Evolutionary conservation across 2,888 invertebrate species (phyloP), one percentile per base, ranked within the genome.

Genomic region (Fragum whitleyi): DNA sequence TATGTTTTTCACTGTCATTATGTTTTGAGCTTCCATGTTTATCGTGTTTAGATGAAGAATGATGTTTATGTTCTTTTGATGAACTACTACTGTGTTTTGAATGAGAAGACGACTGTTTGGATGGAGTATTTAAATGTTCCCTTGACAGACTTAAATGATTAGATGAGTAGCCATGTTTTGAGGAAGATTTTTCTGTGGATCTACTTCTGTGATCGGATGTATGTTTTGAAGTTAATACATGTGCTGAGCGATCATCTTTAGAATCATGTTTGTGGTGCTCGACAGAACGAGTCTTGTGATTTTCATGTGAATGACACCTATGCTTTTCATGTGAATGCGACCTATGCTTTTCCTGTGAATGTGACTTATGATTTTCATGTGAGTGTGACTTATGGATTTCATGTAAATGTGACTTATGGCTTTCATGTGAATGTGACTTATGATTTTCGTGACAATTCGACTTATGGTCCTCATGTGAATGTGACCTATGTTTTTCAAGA

Each of bases 121-220:
- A 57, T 53, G 71, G 61, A 21, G 65, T 19, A 36, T 21, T 57
- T 51, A 19, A 39, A 39, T 23, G n/a, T 65, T 71, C 74, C 3
- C 57, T 28, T 70, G 77, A 71, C 29, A 75, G 68, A 28, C 53
- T 68, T 42, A 57, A 42, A 55, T 71, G 42, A 23, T 28, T 69
- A 14, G 53, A 65, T 67, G 75, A 32, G 19, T 32, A 62, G 26
- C 65, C 42, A 65, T 39, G 23, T 42, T 65, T 68, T 0, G 39
- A 55, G 28, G 68, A 74, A 42, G 1, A 5, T 62, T 61, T 65
- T 55, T 55, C 23, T 19, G 21, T 36, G 2, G 74, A 74, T 57
- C 77, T 77, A 62, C 57, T 53, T 78, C 67, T 78, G 68, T 67
- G 53, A 39, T 57, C 59, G 19, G 72, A 55, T 32, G 23, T 36